Percentiles rank a stretch among this genome's conserved stretches.
phyloP scores from a whole-genome alignment of 2,113 vertebrate species.

The Alligator mississippiensis region DNA sequence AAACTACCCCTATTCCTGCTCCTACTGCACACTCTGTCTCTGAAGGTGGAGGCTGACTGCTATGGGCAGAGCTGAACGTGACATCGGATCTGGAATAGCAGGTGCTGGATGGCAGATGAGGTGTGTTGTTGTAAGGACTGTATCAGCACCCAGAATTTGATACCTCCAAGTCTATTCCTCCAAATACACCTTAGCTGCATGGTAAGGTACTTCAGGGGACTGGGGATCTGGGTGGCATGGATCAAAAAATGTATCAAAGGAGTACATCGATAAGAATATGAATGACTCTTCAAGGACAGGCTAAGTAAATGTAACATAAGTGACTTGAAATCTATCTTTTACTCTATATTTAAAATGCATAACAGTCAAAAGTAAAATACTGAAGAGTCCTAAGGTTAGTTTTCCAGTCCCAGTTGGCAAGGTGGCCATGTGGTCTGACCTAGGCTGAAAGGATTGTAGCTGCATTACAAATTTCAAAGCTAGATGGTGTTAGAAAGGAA shows the following conservation, averaged over 20 bases:
- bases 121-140: too few species aligned
- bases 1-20: neutral
- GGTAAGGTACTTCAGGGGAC: neutral
- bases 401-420: neutral
- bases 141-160: neutral
- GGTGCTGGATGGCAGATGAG: neutral
- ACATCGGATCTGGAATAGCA: neutral
- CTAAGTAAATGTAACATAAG: slow-evolving; percentile 14
- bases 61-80: neutral
- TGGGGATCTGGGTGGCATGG: neutral
- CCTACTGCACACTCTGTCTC: neutral
- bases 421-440: neutral
- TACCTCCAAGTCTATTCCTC: neutral
- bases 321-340: neutral
- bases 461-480: neutral
- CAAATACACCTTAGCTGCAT: neutral
- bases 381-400: neutral
- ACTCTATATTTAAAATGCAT: neutral
- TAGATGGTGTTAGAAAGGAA: neutral
- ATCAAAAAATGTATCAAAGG: neutral
- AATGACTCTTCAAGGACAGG: accelerated
- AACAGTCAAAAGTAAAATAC: neutral
- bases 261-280: neutral
- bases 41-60: accelerated
- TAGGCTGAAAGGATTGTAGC: neutral